phyloP scores from a whole-genome alignment of 2,113 vertebrate species.

The Muntiacus reevesi region DNA sequence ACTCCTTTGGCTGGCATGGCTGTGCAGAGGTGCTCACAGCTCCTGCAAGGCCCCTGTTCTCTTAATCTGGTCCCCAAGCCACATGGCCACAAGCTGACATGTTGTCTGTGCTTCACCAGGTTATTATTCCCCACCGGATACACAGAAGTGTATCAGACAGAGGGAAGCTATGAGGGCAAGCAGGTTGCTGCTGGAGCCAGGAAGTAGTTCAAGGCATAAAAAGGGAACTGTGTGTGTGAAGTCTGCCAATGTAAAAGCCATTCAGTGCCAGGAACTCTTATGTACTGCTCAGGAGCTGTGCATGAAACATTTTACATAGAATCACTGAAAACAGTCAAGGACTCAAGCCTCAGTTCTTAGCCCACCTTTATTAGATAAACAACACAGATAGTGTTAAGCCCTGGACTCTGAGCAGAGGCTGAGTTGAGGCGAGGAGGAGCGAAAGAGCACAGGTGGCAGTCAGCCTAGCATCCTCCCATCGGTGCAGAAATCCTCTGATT shows the following conservation, averaged over 20 bases:
- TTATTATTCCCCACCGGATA: neutral
- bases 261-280: neutral
- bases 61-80: neutral
- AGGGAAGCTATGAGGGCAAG: neutral
- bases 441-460: neutral
- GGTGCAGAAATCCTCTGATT: neutral
- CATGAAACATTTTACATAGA: neutral
- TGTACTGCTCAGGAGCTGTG: neutral
- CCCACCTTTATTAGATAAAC: neutral
- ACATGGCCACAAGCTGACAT: neutral
- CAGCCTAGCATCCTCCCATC: neutral
- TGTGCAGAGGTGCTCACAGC: neutral
- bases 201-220: neutral
- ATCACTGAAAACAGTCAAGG: neutral
- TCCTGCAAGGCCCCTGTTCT: neutral
- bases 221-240: neutral
- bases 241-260: neutral
- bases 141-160: neutral
- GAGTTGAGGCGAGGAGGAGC: rapidly evolving
- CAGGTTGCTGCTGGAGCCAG: neutral
- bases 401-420: neutral
- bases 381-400: neutral
- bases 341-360: neutral
- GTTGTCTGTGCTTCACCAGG: neutral
- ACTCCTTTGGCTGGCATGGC: neutral